Percentiles rank a stretch among this genome's conserved stretches.
Conservation (phyloP, 2,888 invertebrate genomes). For the Mycogona germanica region DNA sequence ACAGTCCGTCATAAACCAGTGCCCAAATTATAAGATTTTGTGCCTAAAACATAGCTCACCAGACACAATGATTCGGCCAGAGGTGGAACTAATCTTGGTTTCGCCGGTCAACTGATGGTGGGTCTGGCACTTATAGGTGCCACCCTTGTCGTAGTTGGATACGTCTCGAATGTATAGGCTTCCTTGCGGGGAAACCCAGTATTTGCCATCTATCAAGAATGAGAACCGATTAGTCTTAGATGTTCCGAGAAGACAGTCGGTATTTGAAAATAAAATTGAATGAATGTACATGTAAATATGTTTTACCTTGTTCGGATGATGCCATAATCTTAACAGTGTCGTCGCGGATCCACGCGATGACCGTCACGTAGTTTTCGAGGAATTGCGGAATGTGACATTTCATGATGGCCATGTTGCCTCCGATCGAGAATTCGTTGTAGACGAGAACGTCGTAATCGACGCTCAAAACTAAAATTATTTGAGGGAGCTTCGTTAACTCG, state of each 20-base stretch:
- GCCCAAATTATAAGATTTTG: too few relatives aligned
- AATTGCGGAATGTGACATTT: constrained; percentile 15
- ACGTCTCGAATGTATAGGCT: constrained; percentile 8
- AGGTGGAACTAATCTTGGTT: constrained; percentile 2
- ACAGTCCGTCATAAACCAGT: too few relatives aligned
- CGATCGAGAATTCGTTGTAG: constrained; percentile 5
- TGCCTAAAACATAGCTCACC: too few relatives aligned
- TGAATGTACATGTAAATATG: not conserved
- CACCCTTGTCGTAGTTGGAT: not conserved
- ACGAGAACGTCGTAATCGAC: constrained; percentile 14
- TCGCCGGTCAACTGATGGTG: constrained; percentile 5
- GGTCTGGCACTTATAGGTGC: constrained; percentile 8
- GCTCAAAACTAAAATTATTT: constrained; percentile 5
- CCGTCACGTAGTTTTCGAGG: constrained; percentile 7
- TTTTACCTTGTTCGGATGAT: not conserved
- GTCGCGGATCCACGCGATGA: constrained; percentile 8
- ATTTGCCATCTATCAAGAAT: constrained; percentile 11
- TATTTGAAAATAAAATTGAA: not conserved
- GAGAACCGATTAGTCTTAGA: not conserved
- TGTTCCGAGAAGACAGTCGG: not conserved
- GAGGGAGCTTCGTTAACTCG: too few relatives aligned
- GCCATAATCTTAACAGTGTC: constrained; percentile 10
- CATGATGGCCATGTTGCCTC: constrained; percentile 10
- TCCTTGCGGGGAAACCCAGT: constrained; percentile 13
- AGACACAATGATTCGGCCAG: constrained; percentile 10